Evolutionary conservation across 1,140 invertebrate genomes (phyloP), one percentile per base, ranked within the genome.

Genomic region (Agrilus planipennis): DNA sequence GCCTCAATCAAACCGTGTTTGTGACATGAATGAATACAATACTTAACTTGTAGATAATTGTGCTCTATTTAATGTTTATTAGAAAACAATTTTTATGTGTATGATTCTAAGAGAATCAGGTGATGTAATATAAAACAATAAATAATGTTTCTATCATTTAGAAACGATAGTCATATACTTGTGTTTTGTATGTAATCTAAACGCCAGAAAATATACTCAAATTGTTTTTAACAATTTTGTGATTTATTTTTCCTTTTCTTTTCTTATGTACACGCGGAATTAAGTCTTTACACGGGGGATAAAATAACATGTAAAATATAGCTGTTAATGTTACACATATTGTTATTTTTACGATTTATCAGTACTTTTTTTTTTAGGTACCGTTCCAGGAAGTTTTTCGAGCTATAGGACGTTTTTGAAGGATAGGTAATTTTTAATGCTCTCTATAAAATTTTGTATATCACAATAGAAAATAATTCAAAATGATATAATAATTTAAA

Each of bases 1-100:
- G n/a, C n/a, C n/a, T n/a, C n/a, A n/a, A n/a, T n/a, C n/a, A n/a
- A n/a, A n/a, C n/a, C n/a, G n/a, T n/a, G n/a, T n/a, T n/a, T n/a
- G n/a, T n/a, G n/a, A n/a, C n/a, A n/a, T n/a, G n/a, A n/a, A n/a
- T n/a, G n/a, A n/a, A n/a, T n/a, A n/a, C n/a, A n/a, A n/a, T n/a
- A n/a, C n/a, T n/a, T n/a, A 25, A 52, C 45, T 48, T 61, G 58
- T 61, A 61, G 57, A 61, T 60, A 61, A 54, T 48, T 57, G 57
- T 60, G 55, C 53, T 60, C 51, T 57, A 54, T 53, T 55, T 50
- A 58, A 55, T 58, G 54, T 60, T 61, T 56, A 50, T 60, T 60
- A 60, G 60, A 53, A 60, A 47, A 60, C 56, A 57, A 60, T 62
- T 62, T 62, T 57, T 62, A 62, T 62, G 60, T 62, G 60, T 61